Evolutionary conservation across 1,140 invertebrate species (phyloP).

Genomic region (Ceratoteleas bidentatus): DNA sequence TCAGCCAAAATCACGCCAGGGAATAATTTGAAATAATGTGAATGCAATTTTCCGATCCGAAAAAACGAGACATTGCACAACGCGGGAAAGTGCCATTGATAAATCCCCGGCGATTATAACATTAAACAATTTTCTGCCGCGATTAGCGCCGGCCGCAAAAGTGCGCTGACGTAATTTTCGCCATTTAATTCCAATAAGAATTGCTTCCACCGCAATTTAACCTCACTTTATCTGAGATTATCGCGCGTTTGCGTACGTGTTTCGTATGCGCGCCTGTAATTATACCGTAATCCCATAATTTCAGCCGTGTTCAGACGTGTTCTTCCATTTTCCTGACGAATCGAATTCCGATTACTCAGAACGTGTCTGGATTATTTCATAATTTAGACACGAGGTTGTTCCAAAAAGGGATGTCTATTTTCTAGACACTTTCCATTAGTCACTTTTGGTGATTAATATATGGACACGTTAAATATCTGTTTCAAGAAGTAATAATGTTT

Average conservation of each 20-base stretch:
- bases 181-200: constrained; percentile 58
- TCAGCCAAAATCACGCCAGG: too few species aligned
- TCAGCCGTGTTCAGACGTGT: constrained; percentile 20
- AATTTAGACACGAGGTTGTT: too few species aligned
- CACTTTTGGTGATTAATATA: too few species aligned
- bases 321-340: too few species aligned
- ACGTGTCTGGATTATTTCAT: too few species aligned
- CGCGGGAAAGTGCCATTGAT: constrained; percentile 24
- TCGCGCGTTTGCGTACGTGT: constrained; percentile 31
- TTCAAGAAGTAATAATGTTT: too few species aligned
- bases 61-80: constrained; percentile 18
- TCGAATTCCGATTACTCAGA: too few species aligned
- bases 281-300: constrained; percentile 49
- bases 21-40: not conserved
- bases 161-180: constrained; percentile 48
- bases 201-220: constrained; percentile 52
- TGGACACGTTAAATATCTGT: too few species aligned
- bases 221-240: constrained; percentile 54
- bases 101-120: constrained; percentile 29
- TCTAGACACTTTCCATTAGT: too few species aligned
- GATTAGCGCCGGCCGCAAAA: constrained; percentile 20
- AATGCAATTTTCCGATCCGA: not conserved
- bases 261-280: constrained; percentile 29
- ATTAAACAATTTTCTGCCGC: constrained; percentile 33
- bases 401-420: too few species aligned